Evolutionary conservation across 2,113 vertebrate genomes (phyloP), one percentile per base, ranked within the genome.

Genomic region (Hyperopisus bebe): DNA sequence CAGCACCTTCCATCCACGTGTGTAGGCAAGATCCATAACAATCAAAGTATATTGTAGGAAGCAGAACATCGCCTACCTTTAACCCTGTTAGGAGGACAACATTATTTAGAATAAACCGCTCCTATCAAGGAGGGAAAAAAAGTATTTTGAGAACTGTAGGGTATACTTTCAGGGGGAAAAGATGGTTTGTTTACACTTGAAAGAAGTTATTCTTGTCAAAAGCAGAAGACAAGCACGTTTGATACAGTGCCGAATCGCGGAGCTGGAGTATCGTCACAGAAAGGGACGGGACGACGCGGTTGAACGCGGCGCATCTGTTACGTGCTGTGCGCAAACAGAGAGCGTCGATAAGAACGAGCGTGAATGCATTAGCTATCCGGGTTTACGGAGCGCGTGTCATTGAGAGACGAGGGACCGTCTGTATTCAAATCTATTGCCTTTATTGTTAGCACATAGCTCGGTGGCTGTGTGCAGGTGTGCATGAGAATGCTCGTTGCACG

Each of bases 161-260:
- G 42, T 47, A 80, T 80, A 80, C 74, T 84, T 47, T 47, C 80
- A n/a, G 82, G 44, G 44, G 24, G 44, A 84, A 84, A 84, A 84
- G 21, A 24, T 47, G 74, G 74, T 80, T 80, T 80, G 82, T 84
- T 84, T 84, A 84, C 44, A 46, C 82, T 84, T 84, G 82, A 84
- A 84, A 84, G 82, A 84, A 24, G 82, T 84, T 84, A 84, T 84
- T 84, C 82, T 84, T 84, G 82, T 84, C 82, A 46, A 24, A 84
- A 84, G 82, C 10, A 84, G 42, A 47, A 24, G 74, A 80, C 74
- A 80, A 80, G 74, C 74, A 80, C 17, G 74, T 80, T 39, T 80
- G 74, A 80, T 80, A 80, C 17, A 3, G 5, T 19, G 74, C 35
- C 35, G 70, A 5, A 39, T 77, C 13, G 3, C 17, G 35, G 35